phyloP scores from a whole-genome alignment of 2,797 vertebrate genomes.

The Coluber constrictor region DNA sequence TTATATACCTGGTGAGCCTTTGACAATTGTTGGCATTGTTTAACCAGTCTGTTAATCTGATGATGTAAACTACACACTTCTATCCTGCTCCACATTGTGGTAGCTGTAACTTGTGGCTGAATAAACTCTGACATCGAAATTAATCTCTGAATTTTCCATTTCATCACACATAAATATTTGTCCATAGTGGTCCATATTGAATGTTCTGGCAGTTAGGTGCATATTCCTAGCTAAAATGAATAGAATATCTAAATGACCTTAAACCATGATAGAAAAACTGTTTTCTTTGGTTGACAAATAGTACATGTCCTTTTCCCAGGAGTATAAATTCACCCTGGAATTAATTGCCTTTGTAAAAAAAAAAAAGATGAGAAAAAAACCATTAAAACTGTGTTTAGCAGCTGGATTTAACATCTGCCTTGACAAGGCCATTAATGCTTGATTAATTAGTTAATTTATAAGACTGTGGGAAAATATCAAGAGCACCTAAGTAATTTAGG shows the following conservation, averaged over 20 bases:
- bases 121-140: not conserved
- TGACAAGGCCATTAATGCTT: conserved; percentile 56
- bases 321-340: conserved; percentile 45
- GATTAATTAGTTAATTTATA: conserved; percentile 57
- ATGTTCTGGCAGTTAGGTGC: not conserved
- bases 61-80: not conserved
- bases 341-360: conserved; percentile 42
- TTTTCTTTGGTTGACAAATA: conserved; percentile 4
- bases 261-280: not conserved
- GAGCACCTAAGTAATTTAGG: conserved; percentile 27
- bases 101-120: not conserved
- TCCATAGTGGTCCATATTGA: not conserved
- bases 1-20: not conserved
- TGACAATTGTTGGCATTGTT: not conserved
- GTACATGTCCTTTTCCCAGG: not conserved
- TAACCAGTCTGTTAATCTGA: not conserved
- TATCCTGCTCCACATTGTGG: not conserved
- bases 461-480: conserved; percentile 36
- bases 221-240: not conserved
- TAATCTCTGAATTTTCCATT: not conserved
- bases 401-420: conserved; percentile 61
- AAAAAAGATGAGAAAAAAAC: not conserved
- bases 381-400: conserved; percentile 59
- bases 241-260: not conserved
- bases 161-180: not conserved